Base-by-base conservation (phyloP, 1,140 invertebrate species). In the Magallana gigas region DNA sequence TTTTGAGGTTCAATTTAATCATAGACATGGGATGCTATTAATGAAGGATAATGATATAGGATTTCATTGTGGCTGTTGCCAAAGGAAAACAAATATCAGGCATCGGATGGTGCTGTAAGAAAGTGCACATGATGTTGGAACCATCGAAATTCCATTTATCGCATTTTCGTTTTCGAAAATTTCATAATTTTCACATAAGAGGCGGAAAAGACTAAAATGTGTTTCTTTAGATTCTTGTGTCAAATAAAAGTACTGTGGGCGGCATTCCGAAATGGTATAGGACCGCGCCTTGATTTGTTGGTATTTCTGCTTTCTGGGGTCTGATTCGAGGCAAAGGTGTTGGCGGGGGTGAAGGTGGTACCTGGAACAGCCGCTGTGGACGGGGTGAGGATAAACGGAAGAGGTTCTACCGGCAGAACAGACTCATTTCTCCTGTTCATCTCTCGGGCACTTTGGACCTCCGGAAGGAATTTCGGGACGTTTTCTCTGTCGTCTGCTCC, bases 391-490 rank as follows among this genome's bases (percentile, higher is more conserved):
- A 84, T 59, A 36, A 58, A 58, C 18, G 83, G 83, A 57, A 84
- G 57, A 1, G 83, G 83, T 14, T 84, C 57, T 12, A 84, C 58
- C 0, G 83, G 83, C 9, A 84, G 83, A 62, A 23, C 29, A n/a
- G 83, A 48, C 57, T 84, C 83, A 56, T 84, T 84, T 14, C 23
- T 23, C 48, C 83, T 59, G 57, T 62, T 60, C 12, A 23, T 62
- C 29, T 84, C 83, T 11, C 83, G 57, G 3, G 83, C 59, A 84
- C 59, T 84, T 84, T 60, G 58, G 5, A 84, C 83, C 29, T 84
- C 57, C 18, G 83, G 83, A 2, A 84, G 29, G 18, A 84, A 84
- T 58, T 84, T 84, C 58, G 83, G 83, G n/a, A 62, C 60, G 57
- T 23, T 18, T 36, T 29, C 83, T 18, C 16, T 56, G 6, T 57